These are phyloP conservation scores for Nemurella pictetii DNA, from an alignment of 2,888 invertebrate genomes.

Conservation along the genomic window DNA sequence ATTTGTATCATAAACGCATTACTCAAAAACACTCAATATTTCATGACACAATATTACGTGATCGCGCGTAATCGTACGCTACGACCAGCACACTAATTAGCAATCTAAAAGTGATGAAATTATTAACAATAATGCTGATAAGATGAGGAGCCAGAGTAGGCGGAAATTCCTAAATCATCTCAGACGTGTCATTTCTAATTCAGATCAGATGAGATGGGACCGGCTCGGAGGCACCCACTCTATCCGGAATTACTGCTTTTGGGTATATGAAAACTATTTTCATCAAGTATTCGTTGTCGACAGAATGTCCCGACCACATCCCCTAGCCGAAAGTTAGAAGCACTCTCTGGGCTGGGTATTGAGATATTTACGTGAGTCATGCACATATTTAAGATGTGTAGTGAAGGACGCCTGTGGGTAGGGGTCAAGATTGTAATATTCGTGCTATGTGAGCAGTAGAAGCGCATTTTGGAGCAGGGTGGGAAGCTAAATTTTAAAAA, in stretches of 20 bases:
- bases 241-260: background rate
- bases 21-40: background rate
- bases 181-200: background rate
- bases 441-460: too few relatives aligned
- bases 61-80: background rate
- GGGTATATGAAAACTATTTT: background rate
- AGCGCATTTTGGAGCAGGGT: too few relatives aligned
- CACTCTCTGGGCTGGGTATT: background rate
- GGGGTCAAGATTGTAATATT: too few relatives aligned
- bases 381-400: background rate
- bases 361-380: background rate
- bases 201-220: background rate
- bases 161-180: background rate
- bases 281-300: background rate
- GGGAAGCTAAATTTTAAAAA: too few relatives aligned
- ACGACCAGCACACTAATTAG: background rate
- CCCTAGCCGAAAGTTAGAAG: background rate
- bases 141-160: background rate
- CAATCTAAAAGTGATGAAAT: background rate
- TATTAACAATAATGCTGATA: background rate
- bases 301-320: background rate
- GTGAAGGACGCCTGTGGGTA: too few relatives aligned
- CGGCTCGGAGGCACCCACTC: background rate
- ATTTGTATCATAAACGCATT: background rate
- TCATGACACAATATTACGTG: background rate